Evolutionary conservation across 2,797 vertebrate species (phyloP), one percentile per base, ranked within the genome.

Genomic region (Enteromius afrohamiltoni): DNA sequence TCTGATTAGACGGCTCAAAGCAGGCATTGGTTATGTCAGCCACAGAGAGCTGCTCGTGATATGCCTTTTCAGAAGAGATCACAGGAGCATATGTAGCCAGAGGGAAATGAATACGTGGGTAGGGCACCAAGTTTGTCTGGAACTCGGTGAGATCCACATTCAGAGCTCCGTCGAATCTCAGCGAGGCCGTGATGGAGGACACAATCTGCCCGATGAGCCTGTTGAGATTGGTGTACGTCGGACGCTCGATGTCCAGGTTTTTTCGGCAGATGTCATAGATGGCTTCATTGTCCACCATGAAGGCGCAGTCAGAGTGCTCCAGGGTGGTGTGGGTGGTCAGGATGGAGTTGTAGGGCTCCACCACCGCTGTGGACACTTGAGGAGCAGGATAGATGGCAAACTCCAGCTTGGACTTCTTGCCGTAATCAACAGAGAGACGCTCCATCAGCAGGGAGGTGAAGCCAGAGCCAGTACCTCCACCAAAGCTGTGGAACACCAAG

Each of bases 401-500:
- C 85, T 96, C 95, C 14, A 95, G 89, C 83, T 95, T 96, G 77
- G 95, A 95, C 86, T 96, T 96, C 83, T 95, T 96, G 53, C 94
- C 94, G 0, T 95, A 96, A 79, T 96, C 95, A 8, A 95, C 96
- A 0, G 95, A 96, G 83, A 96, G 95, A n/a, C 95, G 92, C 75
- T 96, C 95, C 95, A 96, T 96, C 64, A 96, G 79, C 42, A 96
- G 87, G 0, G 95, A 96, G 75, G 95, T 96, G 92, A 96, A 96
- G 8, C 95, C 95, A 0, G 96, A 96, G 31, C 95, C 95, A 0
- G 95, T 96, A 31, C 95, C 95, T 1, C 95, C 96, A 69, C 96
- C 96, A 19, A 96, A 96, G 17, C 93, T 95, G 16, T 90, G 95
- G 85, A 96, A 96, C 85, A 96, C 94, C 19, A 96, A 93, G 85